phyloP scores from a whole-genome alignment of 2,797 vertebrate genomes.

The Falco naumanni region DNA sequence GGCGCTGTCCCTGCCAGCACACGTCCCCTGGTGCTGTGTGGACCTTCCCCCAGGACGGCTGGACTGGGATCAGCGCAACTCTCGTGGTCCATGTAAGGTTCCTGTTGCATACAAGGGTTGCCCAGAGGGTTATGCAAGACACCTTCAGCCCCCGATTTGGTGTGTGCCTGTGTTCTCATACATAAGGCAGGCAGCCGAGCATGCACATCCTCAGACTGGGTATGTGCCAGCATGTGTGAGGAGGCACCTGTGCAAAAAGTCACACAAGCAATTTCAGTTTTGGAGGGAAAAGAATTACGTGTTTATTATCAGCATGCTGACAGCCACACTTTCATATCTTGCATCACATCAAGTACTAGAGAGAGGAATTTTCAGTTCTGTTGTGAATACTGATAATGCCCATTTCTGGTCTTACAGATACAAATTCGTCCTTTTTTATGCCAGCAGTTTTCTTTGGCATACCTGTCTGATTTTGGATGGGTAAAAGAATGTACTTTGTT shows the following conservation, averaged over 20 bases:
- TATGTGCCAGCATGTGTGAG: accelerated
- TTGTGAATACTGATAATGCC: neutral
- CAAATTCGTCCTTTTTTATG: neutral
- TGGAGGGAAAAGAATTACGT: accelerated
- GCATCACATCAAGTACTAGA: accelerated
- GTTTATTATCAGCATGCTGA: neutral
- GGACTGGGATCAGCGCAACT: neutral
- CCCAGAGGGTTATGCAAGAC: accelerated
- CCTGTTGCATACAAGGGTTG: accelerated
- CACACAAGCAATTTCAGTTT: neutral
- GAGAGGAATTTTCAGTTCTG: neutral
- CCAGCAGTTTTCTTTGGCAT: neutral
- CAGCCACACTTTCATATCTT: accelerated
- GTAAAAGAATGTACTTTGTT: neutral
- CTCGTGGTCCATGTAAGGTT: accelerated
- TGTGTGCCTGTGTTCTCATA: neutral
- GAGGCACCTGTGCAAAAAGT: neutral
- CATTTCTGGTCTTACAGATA: neutral
- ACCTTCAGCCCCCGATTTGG: accelerated
- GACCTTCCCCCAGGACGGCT: neutral
- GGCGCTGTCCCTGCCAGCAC: too few species aligned
- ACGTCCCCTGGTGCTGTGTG: accelerated
- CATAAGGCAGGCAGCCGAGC: accelerated
- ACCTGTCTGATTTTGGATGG: neutral
- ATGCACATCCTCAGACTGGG: accelerated